These are phyloP conservation scores for Cyclura pinguis DNA, from an alignment of 2,797 vertebrate genomes.

Conservation along the genomic window DNA sequence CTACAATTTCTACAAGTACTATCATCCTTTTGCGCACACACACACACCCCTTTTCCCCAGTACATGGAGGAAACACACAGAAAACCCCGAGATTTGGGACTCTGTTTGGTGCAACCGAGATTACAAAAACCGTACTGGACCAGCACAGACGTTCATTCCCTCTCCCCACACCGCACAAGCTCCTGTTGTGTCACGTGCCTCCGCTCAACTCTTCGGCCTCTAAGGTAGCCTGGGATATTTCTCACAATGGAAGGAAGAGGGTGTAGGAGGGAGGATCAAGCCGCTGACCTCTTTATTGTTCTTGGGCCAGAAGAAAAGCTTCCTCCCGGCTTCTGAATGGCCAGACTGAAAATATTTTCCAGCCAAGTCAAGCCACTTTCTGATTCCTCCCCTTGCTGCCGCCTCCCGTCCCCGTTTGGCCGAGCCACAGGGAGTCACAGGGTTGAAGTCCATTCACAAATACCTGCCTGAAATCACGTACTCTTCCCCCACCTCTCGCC, in stretches of 20 bases:
- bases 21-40: accelerated
- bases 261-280: slow-evolving; percentile 87
- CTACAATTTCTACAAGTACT: neutral
- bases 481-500: slow-evolving; percentile 55
- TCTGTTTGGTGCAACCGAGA: neutral
- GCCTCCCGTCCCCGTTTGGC: slow-evolving; percentile 64
- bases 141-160: slow-evolving; percentile 15
- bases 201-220: slow-evolving; percentile 57
- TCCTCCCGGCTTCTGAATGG: slow-evolving; percentile 77
- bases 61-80: slow-evolving; percentile 14
- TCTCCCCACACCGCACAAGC: slow-evolving; percentile 8
- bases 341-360: slow-evolving; percentile 70
- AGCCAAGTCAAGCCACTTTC: slow-evolving; percentile 74
- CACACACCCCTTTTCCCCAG: neutral
- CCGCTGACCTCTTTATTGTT: slow-evolving; percentile 94
- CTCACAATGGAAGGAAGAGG: slow-evolving; percentile 97
- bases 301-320: slow-evolving; percentile 85
- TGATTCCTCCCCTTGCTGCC: slow-evolving; percentile 61
- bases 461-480: slow-evolving; percentile 86
- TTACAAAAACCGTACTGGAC: neutral
- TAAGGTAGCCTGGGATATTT: slow-evolving; percentile 73
- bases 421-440: slow-evolving; percentile 68
- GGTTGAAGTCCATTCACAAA: slow-evolving; percentile 79
- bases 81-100: slow-evolving; percentile 4
- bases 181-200: slow-evolving; percentile 43